Evolutionary conservation across 2,797 vertebrate genomes (phyloP), one percentile per base, ranked within the genome.

Genomic region (Betta splendens): DNA sequence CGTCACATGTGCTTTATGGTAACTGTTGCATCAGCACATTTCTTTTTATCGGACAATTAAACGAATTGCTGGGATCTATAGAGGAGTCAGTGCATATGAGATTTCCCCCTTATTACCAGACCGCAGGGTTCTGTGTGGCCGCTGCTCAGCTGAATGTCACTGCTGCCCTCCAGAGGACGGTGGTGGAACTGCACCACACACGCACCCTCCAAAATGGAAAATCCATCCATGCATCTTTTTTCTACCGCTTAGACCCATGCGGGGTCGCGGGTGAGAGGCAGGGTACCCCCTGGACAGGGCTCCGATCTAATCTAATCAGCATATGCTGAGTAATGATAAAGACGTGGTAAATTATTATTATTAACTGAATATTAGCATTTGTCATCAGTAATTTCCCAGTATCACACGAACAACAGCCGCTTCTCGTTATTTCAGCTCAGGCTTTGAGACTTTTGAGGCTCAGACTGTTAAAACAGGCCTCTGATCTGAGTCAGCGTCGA

Each of bases 151-250:
- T 56, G 53, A 65, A 73, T 54, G 64, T 50, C 80, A 68, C 73
- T 87, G 83, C 89, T 90, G 87, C 85, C 85, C 86, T 67, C 91
- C 44, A 45, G 74, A 73, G 90, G 83, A 65, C 3, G 9, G 15
- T 8, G n/a, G 20, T 26, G 54, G 21, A 75, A 72, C 47, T 36
- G 44, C 76, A 77, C 0, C 7, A 17, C n/a, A n/a, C n/a, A n/a
- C n/a, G n/a, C n/a, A n/a, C n/a, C n/a, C n/a, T n/a, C n/a, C n/a
- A n/a, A n/a, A n/a, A n/a, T n/a, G n/a, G n/a, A n/a, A n/a, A n/a
- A n/a, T n/a, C n/a, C n/a, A n/a, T n/a, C n/a, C n/a, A n/a, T n/a
- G n/a, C n/a, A n/a, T n/a, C n/a, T n/a, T n/a, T n/a, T n/a, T n/a
- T n/a, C n/a, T n/a, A n/a, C n/a, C n/a, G n/a, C n/a, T n/a, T n/a